Percentiles rank a stretch among this genome's conserved stretches.
Evolutionary conservation across 2,888 invertebrate species (phyloP).

Genomic region (Carabus problematicus): DNA sequence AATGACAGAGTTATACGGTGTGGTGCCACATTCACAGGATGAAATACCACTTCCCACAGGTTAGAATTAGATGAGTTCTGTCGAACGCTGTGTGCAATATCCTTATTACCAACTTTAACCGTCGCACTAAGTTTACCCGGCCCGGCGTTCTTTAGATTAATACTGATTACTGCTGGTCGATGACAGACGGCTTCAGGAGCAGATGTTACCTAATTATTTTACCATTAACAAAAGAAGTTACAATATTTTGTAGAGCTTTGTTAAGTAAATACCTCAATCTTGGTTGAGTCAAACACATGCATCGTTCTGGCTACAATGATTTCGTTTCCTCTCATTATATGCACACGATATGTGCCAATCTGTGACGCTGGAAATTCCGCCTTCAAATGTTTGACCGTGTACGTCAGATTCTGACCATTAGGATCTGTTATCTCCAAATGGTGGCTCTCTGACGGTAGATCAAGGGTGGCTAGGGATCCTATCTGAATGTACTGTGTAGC

Average conservation of each 20-base stretch:
- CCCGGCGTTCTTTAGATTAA: constrained; percentile 72
- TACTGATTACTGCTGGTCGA: constrained; percentile 79
- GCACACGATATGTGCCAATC: constrained; percentile 60
- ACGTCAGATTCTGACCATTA: constrained; percentile 63
- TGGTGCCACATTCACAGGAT: constrained; percentile 85
- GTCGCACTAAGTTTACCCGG: constrained; percentile 82
- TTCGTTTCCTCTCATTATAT: constrained; percentile 49
- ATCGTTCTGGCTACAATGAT: constrained; percentile 56
- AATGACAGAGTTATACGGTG: constrained; percentile 87
- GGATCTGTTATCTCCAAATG: constrained; percentile 72
- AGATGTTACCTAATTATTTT: constrained; percentile 50
- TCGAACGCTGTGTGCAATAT: constrained; percentile 82
- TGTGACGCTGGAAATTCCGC: constrained; percentile 65
- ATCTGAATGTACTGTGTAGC: constrained; percentile 78
- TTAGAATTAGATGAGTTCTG: constrained; percentile 73
- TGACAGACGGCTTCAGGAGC: constrained; percentile 76
- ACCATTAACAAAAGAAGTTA: background rate
- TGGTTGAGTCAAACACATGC: constrained; percentile 79
- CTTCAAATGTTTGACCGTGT: constrained; percentile 55
- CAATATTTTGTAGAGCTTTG: background rate
- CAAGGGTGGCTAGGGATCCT: constrained; percentile 67
- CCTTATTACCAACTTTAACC: constrained; percentile 81
- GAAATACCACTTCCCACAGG: constrained; percentile 84
- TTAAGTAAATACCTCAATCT: constrained; percentile 52
- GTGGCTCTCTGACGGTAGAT: constrained; percentile 69